These are phyloP conservation scores for Drosophila bipectinata DNA, from an alignment of 1,140 invertebrate species.

Conservation along the genomic window DNA sequence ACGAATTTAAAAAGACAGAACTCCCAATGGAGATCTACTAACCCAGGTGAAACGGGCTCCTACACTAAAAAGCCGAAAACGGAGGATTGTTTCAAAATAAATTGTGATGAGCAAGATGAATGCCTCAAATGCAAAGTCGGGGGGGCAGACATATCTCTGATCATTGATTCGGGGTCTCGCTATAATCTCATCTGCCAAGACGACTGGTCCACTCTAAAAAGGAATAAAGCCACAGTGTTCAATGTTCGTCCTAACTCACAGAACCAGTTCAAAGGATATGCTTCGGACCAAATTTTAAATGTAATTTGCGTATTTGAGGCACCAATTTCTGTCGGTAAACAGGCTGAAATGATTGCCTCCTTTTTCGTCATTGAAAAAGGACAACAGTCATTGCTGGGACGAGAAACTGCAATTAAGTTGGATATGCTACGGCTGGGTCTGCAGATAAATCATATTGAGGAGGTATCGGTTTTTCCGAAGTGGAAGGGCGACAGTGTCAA, in stretches of 20 bases:
- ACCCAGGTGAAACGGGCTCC: too few species aligned
- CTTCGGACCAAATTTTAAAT: too few species aligned
- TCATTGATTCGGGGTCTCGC: slow-evolving; percentile 5
- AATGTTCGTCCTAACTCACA: too few species aligned
- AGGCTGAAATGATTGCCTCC: background rate
- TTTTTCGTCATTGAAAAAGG: background rate
- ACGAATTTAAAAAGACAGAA: too few species aligned
- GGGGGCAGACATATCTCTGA: background rate
- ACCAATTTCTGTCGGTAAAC: too few species aligned
- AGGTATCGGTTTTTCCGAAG: background rate
- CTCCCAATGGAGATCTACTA: too few species aligned
- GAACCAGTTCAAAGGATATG: too few species aligned
- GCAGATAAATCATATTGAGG: background rate
- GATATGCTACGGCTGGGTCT: background rate
- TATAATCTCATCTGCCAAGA: slow-evolving; percentile 9
- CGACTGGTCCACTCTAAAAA: slow-evolving; percentile 1
- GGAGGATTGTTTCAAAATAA: background rate
- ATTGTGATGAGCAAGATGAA: background rate
- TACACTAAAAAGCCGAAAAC: too few species aligned
- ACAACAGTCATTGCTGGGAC: background rate
- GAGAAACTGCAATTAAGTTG: background rate
- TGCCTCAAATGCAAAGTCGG: background rate
- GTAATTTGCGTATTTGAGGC: too few species aligned
- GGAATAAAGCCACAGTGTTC: background rate
- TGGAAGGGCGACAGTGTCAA: background rate